Evolutionary conservation across 2,113 vertebrate species (phyloP).

Genomic region (Alces alces): DNA sequence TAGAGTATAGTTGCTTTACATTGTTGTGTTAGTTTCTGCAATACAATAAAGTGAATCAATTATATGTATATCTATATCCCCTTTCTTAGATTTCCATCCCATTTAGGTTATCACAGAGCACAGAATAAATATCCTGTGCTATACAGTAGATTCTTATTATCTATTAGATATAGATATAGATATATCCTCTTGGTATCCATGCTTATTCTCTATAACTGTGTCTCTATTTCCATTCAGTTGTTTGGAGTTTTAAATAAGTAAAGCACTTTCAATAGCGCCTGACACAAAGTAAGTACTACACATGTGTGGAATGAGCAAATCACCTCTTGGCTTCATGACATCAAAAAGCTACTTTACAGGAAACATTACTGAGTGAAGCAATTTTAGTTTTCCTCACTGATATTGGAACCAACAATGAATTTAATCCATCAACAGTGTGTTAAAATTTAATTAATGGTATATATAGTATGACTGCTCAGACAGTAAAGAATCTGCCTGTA

Average conservation of each 20-base stretch:
- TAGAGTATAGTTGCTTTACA: background rate
- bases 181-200: background rate
- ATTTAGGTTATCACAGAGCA: background rate
- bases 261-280: background rate
- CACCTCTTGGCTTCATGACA: background rate
- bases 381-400: background rate
- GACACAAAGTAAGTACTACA: background rate
- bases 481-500: background rate
- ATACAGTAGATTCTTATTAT: background rate
- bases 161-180: background rate
- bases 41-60: background rate
- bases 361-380: background rate
- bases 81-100: background rate
- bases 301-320: background rate
- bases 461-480: background rate
- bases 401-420: background rate
- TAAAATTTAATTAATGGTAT: background rate
- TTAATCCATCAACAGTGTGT: background rate
- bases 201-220: background rate
- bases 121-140: background rate
- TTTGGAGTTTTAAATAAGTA: background rate
- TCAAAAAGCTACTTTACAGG: background rate
- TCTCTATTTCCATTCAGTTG: background rate
- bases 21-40: background rate
- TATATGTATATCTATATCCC: background rate